Evolutionary conservation across 2,888 invertebrate species (phyloP).

Genomic region (Trachelus troglodyta): DNA sequence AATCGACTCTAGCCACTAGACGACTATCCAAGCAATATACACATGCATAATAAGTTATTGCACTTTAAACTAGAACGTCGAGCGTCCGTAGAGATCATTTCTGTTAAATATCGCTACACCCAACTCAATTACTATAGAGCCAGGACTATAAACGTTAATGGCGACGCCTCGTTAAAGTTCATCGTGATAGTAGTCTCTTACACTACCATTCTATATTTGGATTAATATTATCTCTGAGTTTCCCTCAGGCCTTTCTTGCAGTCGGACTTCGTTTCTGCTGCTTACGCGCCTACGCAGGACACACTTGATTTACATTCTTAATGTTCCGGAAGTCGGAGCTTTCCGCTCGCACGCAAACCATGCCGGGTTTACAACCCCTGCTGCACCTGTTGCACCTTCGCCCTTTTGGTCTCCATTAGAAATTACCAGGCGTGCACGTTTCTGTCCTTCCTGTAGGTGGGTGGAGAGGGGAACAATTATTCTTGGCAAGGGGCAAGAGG

Average conservation of each 20-base stretch:
- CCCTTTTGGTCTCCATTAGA: neutral
- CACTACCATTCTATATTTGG: neutral
- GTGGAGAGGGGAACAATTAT: no score
- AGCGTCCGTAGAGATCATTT: neutral
- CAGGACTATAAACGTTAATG: neutral
- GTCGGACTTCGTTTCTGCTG: neutral
- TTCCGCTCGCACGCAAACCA: neutral
- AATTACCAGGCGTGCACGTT: neutral
- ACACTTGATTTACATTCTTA: neutral
- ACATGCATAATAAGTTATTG: no score
- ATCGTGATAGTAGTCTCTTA: neutral
- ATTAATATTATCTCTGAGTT: neutral
- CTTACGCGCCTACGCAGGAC: neutral
- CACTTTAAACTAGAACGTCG: no score
- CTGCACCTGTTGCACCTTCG: neutral
- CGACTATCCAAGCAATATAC: no score
- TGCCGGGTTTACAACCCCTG: neutral
- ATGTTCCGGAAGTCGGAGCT: neutral
- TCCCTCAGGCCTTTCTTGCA: neutral
- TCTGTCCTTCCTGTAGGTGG: no score
- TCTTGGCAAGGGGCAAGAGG: neutral
- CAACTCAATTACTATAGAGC: constrained; percentile 16
- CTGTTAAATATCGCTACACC: constrained; percentile 51
- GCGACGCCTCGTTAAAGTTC: neutral
- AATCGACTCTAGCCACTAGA: no score